Percentiles rank a stretch among this genome's conserved stretches.
Evolutionary conservation across 2,888 invertebrate species (phyloP).

Genomic region (Spicauda simplicius): DNA sequence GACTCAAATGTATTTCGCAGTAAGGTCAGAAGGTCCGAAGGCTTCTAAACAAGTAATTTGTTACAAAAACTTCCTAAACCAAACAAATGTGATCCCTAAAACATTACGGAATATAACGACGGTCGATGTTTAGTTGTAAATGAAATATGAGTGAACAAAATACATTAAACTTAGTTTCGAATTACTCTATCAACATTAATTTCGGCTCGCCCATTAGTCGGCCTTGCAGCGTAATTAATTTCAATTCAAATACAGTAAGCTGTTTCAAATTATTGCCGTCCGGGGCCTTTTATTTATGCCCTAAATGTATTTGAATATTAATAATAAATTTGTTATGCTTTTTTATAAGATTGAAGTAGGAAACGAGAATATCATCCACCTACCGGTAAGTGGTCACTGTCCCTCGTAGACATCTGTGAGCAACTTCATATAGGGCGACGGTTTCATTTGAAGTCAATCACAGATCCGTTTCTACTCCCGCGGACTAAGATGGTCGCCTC

Average conservation of each 20-base stretch:
- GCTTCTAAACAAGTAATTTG: too few relatives aligned
- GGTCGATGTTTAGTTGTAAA: constrained; percentile 41
- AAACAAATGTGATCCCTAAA: constrained; percentile 6
- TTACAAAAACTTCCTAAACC: constrained; percentile 1
- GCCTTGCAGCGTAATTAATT: constrained; percentile 62
- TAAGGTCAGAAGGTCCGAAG: too few relatives aligned
- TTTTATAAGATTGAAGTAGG: too few relatives aligned
- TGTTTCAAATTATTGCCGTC: constrained; percentile 23
- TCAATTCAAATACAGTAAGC: constrained; percentile 47
- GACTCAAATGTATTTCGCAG: too few relatives aligned
- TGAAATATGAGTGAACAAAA: constrained; percentile 51
- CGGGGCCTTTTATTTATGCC: constrained; percentile 25
- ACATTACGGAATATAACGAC: constrained; percentile 15
- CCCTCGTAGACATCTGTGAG: too few relatives aligned
- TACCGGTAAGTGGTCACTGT: too few relatives aligned
- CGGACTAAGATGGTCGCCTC: too few relatives aligned
- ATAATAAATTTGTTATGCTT: background rate
- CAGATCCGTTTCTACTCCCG: too few relatives aligned
- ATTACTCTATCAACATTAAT: constrained; percentile 62
- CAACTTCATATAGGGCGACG: too few relatives aligned
- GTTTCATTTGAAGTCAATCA: too few relatives aligned
- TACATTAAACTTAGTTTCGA: constrained; percentile 56
- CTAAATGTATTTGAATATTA: constrained; percentile 2
- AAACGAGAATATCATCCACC: too few relatives aligned
- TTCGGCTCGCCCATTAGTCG: constrained; percentile 56